A percentile compares a stretch with the other conserved stretches of the same genome.
These are phyloP conservation scores for Gavia stellata DNA, from an alignment of 2,113 vertebrate species.

Conservation along the genomic window DNA sequence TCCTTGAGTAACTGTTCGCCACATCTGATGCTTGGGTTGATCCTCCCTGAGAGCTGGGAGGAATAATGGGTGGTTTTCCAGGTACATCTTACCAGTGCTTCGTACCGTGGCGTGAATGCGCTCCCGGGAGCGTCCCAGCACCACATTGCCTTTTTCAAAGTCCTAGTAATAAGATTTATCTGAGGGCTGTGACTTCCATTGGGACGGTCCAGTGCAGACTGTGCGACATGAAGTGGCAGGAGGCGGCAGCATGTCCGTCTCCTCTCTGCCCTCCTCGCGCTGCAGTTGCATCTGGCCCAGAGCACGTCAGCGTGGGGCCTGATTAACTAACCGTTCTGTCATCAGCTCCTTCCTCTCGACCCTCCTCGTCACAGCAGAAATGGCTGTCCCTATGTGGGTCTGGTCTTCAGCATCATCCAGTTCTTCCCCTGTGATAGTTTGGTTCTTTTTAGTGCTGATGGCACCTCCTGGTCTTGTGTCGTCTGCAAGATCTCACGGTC, in stretches of 20 bases:
- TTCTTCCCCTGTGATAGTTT: neutral
- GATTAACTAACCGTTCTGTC: neutral
- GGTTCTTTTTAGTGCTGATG: neutral
- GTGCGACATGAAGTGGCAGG: neutral
- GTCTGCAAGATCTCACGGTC: neutral
- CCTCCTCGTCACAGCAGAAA: neutral
- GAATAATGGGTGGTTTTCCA: neutral
- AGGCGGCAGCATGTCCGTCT: fast-evolving
- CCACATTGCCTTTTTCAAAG: neutral
- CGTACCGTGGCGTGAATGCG: fast-evolving
- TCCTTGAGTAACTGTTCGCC: neutral
- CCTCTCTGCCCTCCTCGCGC: neutral
- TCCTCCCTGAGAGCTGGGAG: neutral
- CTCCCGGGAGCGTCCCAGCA: neutral
- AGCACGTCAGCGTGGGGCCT: fast-evolving
- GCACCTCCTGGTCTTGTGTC: neutral
- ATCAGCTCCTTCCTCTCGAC: neutral
- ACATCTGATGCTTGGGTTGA: neutral
- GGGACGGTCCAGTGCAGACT: neutral
- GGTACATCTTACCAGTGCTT: neutral
- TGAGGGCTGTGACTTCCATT: neutral
- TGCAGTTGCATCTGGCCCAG: neutral
- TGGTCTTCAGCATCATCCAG: neutral
- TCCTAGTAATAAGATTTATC: neutral
- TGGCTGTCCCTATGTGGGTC: neutral